phyloP scores from a whole-genome alignment of 1,140 invertebrate species.

The Drosophila auraria region DNA sequence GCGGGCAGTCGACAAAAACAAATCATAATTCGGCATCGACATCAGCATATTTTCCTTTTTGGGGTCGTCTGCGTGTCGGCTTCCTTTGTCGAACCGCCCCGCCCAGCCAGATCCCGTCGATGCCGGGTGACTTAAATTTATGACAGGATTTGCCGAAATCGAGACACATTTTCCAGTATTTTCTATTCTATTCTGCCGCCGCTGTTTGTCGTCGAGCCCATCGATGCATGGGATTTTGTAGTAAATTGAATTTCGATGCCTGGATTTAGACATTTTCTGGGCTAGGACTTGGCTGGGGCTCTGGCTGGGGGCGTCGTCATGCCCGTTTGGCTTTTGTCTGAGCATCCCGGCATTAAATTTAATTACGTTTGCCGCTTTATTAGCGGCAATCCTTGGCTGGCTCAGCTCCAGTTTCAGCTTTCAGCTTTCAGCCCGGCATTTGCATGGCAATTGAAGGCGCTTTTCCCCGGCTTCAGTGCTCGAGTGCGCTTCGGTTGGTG shows the following conservation, averaged over 20 bases:
- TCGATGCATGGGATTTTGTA: slow-evolving; percentile 76
- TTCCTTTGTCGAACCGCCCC: slow-evolving; percentile 37
- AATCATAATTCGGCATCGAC: slow-evolving; percentile 81
- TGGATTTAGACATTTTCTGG: slow-evolving; percentile 59
- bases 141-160: slow-evolving; percentile 75
- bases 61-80: slow-evolving; percentile 55
- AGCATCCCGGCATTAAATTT: slow-evolving; percentile 73
- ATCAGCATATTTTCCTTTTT: slow-evolving; percentile 76
- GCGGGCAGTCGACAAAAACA: slow-evolving; percentile 66
- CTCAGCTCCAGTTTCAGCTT: slow-evolving; percentile 8
- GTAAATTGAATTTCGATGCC: slow-evolving; percentile 81
- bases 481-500: slow-evolving; percentile 4
- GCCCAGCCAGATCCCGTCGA: slow-evolving; percentile 5
- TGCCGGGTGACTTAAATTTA: slow-evolving; percentile 59
- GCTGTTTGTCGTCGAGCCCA: slow-evolving; percentile 47
- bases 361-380: slow-evolving; percentile 74
- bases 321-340: slow-evolving; percentile 37
- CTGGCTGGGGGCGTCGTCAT: slow-evolving; percentile 11
- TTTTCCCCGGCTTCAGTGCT: neutral
- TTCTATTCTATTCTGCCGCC: slow-evolving; percentile 56
- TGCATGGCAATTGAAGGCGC: slow-evolving; percentile 27
- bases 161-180: slow-evolving; percentile 76
- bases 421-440: slow-evolving; percentile 19
- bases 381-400: slow-evolving; percentile 44
- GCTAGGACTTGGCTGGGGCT: no score